Evolutionary conservation across 2,113 vertebrate genomes (phyloP).

Genomic region (Stictonetta naevosa): DNA sequence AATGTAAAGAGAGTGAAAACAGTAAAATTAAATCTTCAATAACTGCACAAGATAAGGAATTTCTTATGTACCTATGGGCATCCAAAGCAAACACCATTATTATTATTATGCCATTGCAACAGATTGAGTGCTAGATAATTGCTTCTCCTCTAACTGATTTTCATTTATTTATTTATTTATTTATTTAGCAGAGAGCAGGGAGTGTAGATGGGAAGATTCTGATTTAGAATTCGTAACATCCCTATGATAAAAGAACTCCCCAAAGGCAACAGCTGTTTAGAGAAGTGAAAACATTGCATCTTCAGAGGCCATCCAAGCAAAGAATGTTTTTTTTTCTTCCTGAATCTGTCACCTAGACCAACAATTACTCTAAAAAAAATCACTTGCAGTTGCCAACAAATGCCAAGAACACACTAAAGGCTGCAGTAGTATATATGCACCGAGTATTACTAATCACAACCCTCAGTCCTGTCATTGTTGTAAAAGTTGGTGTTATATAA

Average conservation of each 20-base stretch:
- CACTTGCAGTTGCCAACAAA: background rate
- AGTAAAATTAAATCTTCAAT: constrained; percentile 16
- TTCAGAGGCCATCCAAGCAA: background rate
- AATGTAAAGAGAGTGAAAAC: constrained; percentile 7
- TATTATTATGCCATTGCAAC: background rate
- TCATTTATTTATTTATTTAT: background rate
- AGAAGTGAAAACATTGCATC: background rate
- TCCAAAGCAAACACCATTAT: background rate
- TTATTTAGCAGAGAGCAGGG: background rate
- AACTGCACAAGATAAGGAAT: constrained; percentile 12
- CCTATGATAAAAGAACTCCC: background rate
- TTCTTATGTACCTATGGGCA: background rate
- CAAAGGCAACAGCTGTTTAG: constrained; percentile 35
- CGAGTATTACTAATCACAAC: background rate
- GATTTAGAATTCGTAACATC: constrained; percentile 22
- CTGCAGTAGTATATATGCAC: background rate
- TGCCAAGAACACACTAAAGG: background rate
- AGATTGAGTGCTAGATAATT: constrained; percentile 3
- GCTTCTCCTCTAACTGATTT: background rate
- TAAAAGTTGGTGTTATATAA: background rate
- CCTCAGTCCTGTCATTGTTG: background rate
- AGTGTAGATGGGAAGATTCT: background rate
- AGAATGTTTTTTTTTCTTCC: background rate
- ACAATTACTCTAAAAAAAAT: background rate
- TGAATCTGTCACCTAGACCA: background rate